Percentiles rank a stretch among this genome's conserved stretches.
Evolutionary conservation across 2,888 invertebrate species (phyloP).

Genomic region (Oscheius myriophilus): DNA sequence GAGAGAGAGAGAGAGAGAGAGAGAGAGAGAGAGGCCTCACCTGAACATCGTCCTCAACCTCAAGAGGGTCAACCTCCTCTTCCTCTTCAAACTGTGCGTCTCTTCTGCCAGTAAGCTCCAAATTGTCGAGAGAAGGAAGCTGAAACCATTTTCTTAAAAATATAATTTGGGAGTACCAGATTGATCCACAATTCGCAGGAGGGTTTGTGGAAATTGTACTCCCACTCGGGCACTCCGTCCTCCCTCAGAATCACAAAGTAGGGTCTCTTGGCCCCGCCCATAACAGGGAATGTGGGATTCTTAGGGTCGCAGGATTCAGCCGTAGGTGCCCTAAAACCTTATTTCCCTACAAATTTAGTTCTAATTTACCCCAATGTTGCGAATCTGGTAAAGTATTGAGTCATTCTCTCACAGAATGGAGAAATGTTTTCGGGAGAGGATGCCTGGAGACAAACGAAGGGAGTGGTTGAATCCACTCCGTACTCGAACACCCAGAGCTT

Average conservation of each 20-base stretch:
- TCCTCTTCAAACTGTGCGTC: conserved; percentile 24
- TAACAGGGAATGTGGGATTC: conserved; percentile 28
- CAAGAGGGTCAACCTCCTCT: conserved; percentile 15
- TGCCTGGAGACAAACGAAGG: conserved; percentile 29
- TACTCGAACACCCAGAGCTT: conserved; percentile 36
- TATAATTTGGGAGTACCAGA: conserved; percentile 13
- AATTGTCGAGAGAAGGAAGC: conserved; percentile 26
- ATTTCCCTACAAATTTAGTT: not conserved
- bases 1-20: not conserved
- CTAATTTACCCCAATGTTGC: conserved; percentile 27
- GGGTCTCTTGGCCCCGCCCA: conserved; percentile 22
- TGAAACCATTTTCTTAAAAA: not conserved
- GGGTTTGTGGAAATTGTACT: conserved; percentile 12
- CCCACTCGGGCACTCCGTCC: conserved; percentile 28
- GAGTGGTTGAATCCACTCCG: conserved; percentile 22
- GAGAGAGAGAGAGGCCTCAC: not conserved
- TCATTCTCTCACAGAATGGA: conserved; percentile 32
- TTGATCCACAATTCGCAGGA: conserved; percentile 24
- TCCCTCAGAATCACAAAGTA: conserved; percentile 21
- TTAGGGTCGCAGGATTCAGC: conserved; percentile 29
- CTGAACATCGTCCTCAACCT: conserved; percentile 27
- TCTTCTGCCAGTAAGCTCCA: conserved; percentile 23
- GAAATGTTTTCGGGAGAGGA: conserved; percentile 7
- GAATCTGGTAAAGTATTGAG: conserved; percentile 33
- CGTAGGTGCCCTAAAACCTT: conserved; percentile 20